Base-by-base conservation (phyloP, 2,888 invertebrate genomes). In the Coelinius sp. region DNA sequence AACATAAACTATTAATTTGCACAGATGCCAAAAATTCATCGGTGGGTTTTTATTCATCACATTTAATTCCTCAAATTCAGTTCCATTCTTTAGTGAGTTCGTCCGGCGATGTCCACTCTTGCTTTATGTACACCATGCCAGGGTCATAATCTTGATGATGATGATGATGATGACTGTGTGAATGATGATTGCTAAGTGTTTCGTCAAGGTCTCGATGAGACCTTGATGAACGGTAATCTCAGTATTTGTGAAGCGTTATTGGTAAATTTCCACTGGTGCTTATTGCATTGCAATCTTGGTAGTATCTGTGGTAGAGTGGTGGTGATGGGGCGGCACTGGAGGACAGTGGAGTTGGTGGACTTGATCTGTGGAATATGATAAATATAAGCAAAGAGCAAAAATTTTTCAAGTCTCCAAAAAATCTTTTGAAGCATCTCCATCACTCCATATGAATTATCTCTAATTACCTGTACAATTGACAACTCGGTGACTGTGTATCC, bases 221-320 rank as follows among this genome's bases (percentile, higher is more conserved):
- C 82, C 87, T 87, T 87, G 87, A 86, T 80, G 85, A 85, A 76
- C 85, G 84, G 78, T 86, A 88, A 76, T 86, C 87, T 88, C 87
- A 88, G 87, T 88, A 88, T 75, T 87, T 87, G 77, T 86, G 87
- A 68, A 88, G 74, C 81, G 87, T 86, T 78, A 88, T 86, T n/a
- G 87, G 87, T 66, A 88, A 72, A 80, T 88, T 88, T 20, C 87
- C 87, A 71, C 85, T 87, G 73, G 86, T 84, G 70, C 84, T 87
- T 0, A 87, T 84, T 22, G 85, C 85, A 70, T 86, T 87, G 80
- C 87, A 88, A 80, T 88, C 87, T 80, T 87, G 87, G 53, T 87
- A 86, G 70, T 87, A 88, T 80, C 87, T 83, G 74, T 86, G 85
- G 63, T 80, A 80, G 20, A 85, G 76, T 12, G 87, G 86, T 17